Conservation (phyloP, 2,113 vertebrate species). For the Dicentrarchus labrax region DNA sequence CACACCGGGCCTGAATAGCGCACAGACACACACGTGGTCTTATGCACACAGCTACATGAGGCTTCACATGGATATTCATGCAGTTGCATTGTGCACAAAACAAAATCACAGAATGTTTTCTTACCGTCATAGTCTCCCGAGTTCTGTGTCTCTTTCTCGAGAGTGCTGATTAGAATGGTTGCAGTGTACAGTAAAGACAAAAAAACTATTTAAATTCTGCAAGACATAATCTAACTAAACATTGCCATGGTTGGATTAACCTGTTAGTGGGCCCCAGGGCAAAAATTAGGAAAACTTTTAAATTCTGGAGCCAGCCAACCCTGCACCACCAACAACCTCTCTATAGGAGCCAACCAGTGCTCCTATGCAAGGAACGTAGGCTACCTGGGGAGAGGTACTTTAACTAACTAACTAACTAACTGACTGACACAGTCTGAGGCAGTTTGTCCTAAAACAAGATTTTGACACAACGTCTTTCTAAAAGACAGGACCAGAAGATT, state of each 20-base stretch:
- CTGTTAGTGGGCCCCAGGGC: background rate
- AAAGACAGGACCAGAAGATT: too few relatives aligned
- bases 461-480: too few relatives aligned
- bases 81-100: slow-evolving; percentile 14
- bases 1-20: background rate
- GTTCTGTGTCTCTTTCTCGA: background rate
- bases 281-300: background rate
- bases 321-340: too few relatives aligned
- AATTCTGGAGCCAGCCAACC: background rate
- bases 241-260: background rate
- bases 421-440: too few relatives aligned
- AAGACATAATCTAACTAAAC: background rate
- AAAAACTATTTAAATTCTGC: background rate
- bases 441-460: too few relatives aligned
- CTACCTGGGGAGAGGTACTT: too few relatives aligned
- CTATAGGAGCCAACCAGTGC: background rate
- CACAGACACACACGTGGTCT: slow-evolving; percentile 6
- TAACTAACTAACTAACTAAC: too few relatives aligned
- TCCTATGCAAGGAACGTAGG: background rate
- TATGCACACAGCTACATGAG: background rate
- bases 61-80: slow-evolving; percentile 27
- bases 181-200: background rate
- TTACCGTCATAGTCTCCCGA: background rate
- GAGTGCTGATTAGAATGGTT: background rate
- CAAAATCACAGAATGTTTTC: background rate